A percentile compares a stretch with the other conserved stretches of the same genome.
Conservation (phyloP, 2,113 vertebrate species). For the Tringa solitaria region DNA sequence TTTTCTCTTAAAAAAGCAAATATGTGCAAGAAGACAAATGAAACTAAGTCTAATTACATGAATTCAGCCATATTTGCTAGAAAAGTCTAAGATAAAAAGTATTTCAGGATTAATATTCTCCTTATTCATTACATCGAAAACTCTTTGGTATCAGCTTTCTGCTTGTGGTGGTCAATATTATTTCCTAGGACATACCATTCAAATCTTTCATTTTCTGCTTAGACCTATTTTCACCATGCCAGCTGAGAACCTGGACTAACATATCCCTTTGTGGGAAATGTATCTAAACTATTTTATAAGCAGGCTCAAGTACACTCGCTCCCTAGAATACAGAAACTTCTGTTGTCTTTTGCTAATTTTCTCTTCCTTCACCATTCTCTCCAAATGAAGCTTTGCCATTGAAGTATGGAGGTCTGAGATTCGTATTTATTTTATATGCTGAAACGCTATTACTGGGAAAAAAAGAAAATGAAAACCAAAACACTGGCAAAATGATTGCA, state of each 20-base stretch:
- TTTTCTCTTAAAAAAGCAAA: not conserved
- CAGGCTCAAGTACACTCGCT: not conserved
- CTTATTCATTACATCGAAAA: not conserved
- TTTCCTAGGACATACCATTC: not conserved
- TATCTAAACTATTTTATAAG: not conserved
- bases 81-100: not conserved
- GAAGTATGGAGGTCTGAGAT: not conserved
- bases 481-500: not conserved
- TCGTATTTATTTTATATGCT: not conserved
- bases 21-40: not conserved
- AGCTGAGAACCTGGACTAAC: not conserved
- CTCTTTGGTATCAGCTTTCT: not conserved
- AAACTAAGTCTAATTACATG: not conserved
- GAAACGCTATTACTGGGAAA: not conserved
- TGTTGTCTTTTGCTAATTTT: not conserved
- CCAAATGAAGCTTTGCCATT: not conserved
- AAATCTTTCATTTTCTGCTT: not conserved
- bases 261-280: not conserved
- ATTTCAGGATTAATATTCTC: not conserved
- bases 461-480: not conserved
- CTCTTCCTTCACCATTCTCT: not conserved
- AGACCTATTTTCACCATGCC: not conserved
- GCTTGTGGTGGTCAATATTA: not conserved
- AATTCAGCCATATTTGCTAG: not conserved
- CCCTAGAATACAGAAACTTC: not conserved